Base-by-base conservation (phyloP, 2,797 vertebrate species). In the Fistularia tabacaria region DNA sequence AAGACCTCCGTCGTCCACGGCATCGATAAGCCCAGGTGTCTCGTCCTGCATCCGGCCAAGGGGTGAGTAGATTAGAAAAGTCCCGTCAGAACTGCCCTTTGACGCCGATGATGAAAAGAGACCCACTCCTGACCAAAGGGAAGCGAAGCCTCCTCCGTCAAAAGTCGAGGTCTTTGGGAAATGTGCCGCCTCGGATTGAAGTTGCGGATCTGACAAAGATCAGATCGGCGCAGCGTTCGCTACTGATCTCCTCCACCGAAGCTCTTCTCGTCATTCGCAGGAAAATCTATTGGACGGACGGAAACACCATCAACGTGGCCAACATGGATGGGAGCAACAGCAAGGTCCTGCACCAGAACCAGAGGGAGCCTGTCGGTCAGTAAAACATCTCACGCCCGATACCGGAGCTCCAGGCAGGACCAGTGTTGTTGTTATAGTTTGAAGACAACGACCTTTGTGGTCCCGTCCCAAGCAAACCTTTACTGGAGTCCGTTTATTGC, bases 311-410 rank as follows among this genome's bases (percentile, higher is more conserved):
- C 83, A 99, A 98, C 83, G 90, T 97, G 89, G 97, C 96, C 73
- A 98, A 96, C 84, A 98, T 98, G 95, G 97, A 99, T 64, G 97
- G 97, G 48, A 97, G 94, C 80, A 98, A 97, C 82, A 96, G 93
- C 88, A 99, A 98, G 82, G 97, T 99, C 71, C 93, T 99, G 37
- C 94, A 94, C 77, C 95, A 96, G 82, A 98, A 97, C 77, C 97
- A 99, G 74, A 96, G 92, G 79, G 97, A 98, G 62, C 97, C 97
- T 69, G 85, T 96, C 73, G 97, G 97, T 99, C 90, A 93, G 91
- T 89, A 36, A 48, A 2, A 64, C 14, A 38, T 37, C 38, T 10
- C n/a, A 12, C 38, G 52, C 6, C 0, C 13, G 1, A 37, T 13
- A 41, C 25, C 25, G 25, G 25, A n/a, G n/a, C n/a, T n/a, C n/a